Evolutionary conservation across 2,888 invertebrate genomes (phyloP), one percentile per base, ranked within the genome.

Genomic region (Aromia moschata): DNA sequence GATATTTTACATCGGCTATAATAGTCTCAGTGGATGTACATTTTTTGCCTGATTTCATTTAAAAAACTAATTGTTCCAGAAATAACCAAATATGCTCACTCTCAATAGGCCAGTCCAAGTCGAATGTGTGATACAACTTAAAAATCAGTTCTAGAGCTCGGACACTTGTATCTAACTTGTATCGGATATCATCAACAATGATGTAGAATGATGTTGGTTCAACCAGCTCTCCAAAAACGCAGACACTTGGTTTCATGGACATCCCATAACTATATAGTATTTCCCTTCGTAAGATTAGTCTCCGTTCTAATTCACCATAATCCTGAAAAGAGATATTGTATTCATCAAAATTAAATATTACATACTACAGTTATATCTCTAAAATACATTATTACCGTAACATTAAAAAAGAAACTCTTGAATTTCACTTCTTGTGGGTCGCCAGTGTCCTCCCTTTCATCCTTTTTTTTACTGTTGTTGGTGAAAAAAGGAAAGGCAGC

Each of bases 101-200:
- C 47, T 49, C 56, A n/a, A 18, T n/a, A 1, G 56, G 56, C 14
- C 38, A 56, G 7, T 47, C 56, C 10, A 56, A 20, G 16, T 56
- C 49, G 7, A 56, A 31, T 7, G 30, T 40, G 17, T 56, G 41
- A 31, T 38, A 56, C 11, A 56, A 40, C 40, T 56, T 56, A 49
- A 49, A 56, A n/a, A 47, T 17, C n/a, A 47, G 33, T 36, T 53
- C 43, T 20, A 57, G 33, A 17, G 52, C 43, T 31, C 57, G 16
- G 51, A 57, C 43, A 45, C 57, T 43, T 16, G 57, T 52, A 3
- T 52, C 57, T 17, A 57, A 17, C 15, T 31, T 52, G 20, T 57
- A 57, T 15, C 38, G 25, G 1, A 57, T 41, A 20, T 57, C 57
- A 38, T 57, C 40, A 9, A 52, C 52, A 10, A 57, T 14, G 11